Base-by-base conservation (phyloP, 2,888 invertebrate species). In the Apodemia zela region DNA sequence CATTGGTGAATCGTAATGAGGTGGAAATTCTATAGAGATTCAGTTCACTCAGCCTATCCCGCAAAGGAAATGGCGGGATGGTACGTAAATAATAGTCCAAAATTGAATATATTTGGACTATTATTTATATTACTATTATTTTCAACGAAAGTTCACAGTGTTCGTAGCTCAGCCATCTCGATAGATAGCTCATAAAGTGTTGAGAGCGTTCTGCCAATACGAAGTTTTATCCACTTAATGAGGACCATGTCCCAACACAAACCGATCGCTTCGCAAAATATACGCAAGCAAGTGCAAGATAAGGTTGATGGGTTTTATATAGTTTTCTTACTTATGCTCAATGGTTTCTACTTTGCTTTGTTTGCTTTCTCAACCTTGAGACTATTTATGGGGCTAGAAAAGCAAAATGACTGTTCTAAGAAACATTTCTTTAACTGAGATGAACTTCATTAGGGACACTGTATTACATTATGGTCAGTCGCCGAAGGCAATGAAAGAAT, bases 131-230 rank as follows among this genome's bases (percentile, higher is more conserved):
- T 35, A 35, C 1, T 35, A 13, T 42, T 42, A 42, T 42, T 42
- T 11, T 45, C n/a, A 42, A 42, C 13, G 17, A 13, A n/a, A 42
- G 35, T 62, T 58, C 42, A 29, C n/a, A 65, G 67, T 59, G 45
- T 47, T 45, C 0, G 59, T 15, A 45, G 62, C 8, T 13, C 17
- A 42, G n/a, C 42, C 51, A 60, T 61, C 62, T 65, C 64, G 66
- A 62, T 60, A 63, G 67, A 69, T 68, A 71, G 67, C 69, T 69
- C 70, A 70, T 71, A 71, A 71, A 72, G 66, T 67, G 72, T 69
- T 65, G 66, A 51, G 65, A 67, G 68, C 67, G 67, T 65, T 66
- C 66, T 59, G 65, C 65, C 68, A 71, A 73, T 73, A 72, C 69
- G 70, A 72, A 73, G 68, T 73, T 73, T 67, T 69, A 71, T 69